Evolutionary conservation across 1,140 invertebrate species (phyloP).

Genomic region (Drosophila hydei): DNA sequence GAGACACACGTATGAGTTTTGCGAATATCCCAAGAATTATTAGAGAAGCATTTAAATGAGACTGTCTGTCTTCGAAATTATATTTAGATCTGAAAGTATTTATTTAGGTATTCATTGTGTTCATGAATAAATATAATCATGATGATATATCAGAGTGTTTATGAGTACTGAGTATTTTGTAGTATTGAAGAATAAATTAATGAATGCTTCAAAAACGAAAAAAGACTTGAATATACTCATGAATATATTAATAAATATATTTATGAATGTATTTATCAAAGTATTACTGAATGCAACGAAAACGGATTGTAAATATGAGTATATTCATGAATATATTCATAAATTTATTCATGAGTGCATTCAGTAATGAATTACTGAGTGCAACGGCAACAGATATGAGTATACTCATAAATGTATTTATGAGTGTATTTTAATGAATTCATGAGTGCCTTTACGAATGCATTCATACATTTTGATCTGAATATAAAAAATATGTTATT

Average conservation of each 20-base stretch:
- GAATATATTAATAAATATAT: neutral
- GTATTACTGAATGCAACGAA: too few relatives aligned
- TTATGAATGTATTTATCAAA: neutral
- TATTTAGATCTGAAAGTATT: neutral
- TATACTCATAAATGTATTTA: neutral
- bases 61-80: too few relatives aligned
- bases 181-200: too few relatives aligned
- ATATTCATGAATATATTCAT: neutral
- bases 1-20: neutral
- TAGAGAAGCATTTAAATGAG: neutral
- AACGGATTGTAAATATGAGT: too few relatives aligned
- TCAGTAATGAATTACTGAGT: neutral
- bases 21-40: neutral
- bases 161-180: too few relatives aligned
- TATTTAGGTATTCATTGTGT: neutral
- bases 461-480: too few relatives aligned
- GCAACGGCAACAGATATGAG: too few relatives aligned
- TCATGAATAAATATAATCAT: neutral
- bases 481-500: too few relatives aligned
- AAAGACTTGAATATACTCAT: neutral
- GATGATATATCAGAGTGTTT: neutral
- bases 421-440: neutral
- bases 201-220: too few relatives aligned
- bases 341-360: neutral
- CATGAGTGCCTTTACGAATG: too few relatives aligned